Percentiles rank a stretch among this genome's conserved stretches.
Conservation (phyloP, 2,888 invertebrate species). For the Andrena camellia region DNA sequence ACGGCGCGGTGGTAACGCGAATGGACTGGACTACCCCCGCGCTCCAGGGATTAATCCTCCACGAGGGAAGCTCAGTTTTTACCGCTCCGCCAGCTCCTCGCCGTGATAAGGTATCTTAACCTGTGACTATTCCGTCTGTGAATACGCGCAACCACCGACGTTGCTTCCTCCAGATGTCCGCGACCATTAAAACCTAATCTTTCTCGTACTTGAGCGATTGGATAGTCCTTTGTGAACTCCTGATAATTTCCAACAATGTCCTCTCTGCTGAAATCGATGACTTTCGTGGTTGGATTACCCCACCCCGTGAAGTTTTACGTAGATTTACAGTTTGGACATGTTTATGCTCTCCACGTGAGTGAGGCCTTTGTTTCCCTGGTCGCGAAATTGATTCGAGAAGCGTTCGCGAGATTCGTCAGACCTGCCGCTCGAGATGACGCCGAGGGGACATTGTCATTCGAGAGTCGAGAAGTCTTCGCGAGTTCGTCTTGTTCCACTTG, state of each 20-base stretch:
- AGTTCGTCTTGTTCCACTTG: constrained; percentile 32
- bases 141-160: not conserved
- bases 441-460: constrained; percentile 30
- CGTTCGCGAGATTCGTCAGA: constrained; percentile 1
- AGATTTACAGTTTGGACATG: not conserved
- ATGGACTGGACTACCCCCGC: not conserved
- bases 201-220: too few relatives aligned
- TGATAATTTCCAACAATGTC: too few relatives aligned
- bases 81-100: not conserved
- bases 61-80: constrained; percentile 9
- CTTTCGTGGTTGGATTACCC: too few relatives aligned
- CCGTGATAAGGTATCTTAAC: not conserved
- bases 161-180: not conserved
- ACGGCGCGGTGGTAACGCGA: constrained; percentile 30
- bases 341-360: not conserved
- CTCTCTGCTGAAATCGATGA: too few relatives aligned
- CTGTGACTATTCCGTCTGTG: not conserved
- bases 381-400: not conserved
- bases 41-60: constrained; percentile 29
- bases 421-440: constrained; percentile 14
- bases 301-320: not conserved
- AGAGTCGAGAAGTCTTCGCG: constrained; percentile 30
- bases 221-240: too few relatives aligned
- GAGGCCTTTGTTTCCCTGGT: not conserved
- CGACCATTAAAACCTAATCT: too few relatives aligned